phyloP scores from a whole-genome alignment of 2,888 invertebrate species.

The Myathropa florea region DNA sequence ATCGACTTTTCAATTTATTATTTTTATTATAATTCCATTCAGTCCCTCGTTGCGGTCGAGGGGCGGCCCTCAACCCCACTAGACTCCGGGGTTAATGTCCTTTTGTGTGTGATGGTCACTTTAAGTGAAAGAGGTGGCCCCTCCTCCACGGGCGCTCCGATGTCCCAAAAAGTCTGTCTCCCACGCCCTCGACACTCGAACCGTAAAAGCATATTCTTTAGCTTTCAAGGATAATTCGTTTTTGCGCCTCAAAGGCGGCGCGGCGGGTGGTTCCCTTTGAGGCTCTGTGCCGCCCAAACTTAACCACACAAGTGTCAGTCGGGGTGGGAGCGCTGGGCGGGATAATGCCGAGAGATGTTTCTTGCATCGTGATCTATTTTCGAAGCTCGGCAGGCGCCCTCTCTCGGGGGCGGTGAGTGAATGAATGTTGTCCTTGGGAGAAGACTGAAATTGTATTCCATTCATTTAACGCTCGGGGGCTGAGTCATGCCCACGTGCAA shows the following conservation, averaged over 20 bases:
- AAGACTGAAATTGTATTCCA: conserved; percentile 56
- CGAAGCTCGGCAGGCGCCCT: conserved; percentile 13
- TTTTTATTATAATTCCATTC: conserved; percentile 16
- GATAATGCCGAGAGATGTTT: not conserved
- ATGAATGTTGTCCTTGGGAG: conserved; percentile 55
- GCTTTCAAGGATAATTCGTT: conserved; percentile 21
- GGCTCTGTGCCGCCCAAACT: not conserved
- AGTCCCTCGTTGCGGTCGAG: not conserved
- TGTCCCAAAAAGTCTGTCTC: not conserved
- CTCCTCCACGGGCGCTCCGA: not conserved
- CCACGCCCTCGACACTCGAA: not conserved
- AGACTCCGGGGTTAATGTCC: conserved; percentile 41
- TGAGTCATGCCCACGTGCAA: not conserved
- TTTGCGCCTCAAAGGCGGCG: not conserved
- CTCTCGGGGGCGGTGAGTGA: conserved; percentile 45
- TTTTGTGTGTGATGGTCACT: conserved; percentile 14
- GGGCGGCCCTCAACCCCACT: not conserved
- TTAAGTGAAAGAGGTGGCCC: not conserved
- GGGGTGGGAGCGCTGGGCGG: not conserved
- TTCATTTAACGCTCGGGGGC: conserved; percentile 39
- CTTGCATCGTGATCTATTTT: conserved; percentile 35
- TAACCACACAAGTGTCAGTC: not conserved
- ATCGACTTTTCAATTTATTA: conserved; percentile 32
- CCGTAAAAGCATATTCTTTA: conserved; percentile 16
- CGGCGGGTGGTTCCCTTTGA: not conserved